phyloP scores from a whole-genome alignment of 2,888 invertebrate genomes.

The Apamea crenata region DNA sequence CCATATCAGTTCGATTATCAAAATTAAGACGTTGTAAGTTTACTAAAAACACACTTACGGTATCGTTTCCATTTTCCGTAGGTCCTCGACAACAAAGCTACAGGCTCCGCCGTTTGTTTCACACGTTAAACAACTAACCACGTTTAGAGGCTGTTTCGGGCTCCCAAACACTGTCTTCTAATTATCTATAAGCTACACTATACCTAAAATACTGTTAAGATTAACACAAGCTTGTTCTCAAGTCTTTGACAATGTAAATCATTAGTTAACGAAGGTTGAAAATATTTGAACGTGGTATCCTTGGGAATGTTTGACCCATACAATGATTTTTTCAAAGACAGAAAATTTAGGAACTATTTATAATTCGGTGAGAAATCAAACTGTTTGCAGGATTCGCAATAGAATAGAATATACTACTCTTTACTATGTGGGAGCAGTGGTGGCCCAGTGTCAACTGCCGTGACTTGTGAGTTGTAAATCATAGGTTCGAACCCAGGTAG shows the following conservation, averaged over 20 bases:
- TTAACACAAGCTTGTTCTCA: slow-evolving; percentile 38
- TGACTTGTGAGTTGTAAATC: no score
- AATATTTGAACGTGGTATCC: background rate
- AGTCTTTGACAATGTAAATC: slow-evolving; percentile 19
- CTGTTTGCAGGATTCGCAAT: background rate
- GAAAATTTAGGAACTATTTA: no score
- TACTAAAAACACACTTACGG: background rate
- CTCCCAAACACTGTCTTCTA: slow-evolving; percentile 49
- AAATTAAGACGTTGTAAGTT: background rate
- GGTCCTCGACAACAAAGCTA: slow-evolving; percentile 57
- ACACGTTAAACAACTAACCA: slow-evolving; percentile 71
- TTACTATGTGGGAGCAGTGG: no score
- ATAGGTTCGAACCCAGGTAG: no score
- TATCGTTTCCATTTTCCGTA: slow-evolving; percentile 43
- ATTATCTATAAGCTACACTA: slow-evolving; percentile 53
- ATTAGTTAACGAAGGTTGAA: slow-evolving; percentile 10
- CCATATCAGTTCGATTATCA: background rate
- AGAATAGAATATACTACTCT: no score
- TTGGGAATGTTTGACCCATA: background rate
- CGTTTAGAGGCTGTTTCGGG: slow-evolving; percentile 61
- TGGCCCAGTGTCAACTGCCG: no score
- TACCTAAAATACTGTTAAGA: slow-evolving; percentile 24
- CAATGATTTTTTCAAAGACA: background rate
- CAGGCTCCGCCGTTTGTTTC: slow-evolving; percentile 69
- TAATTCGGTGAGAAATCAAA: background rate